Evolutionary conservation across 2,797 vertebrate genomes (phyloP).

Genomic region (Acanthopagrus latus): DNA sequence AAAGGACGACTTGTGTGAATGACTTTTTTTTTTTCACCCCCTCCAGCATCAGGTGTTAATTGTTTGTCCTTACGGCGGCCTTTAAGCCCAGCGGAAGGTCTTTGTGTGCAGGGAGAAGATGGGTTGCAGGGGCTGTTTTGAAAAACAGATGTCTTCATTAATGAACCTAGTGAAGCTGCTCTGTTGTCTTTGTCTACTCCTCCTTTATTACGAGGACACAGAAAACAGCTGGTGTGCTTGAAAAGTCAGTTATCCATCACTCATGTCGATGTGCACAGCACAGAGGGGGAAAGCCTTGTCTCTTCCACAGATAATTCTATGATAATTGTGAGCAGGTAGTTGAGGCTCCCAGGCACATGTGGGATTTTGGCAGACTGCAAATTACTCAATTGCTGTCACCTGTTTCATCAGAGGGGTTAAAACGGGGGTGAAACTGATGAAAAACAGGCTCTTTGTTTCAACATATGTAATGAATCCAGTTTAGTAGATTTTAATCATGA

Average conservation of each 20-base stretch:
- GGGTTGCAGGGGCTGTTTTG: constrained; percentile 42
- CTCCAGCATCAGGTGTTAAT: constrained; percentile 59
- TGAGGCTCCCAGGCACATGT: constrained; percentile 14
- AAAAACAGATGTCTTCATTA: constrained; percentile 75
- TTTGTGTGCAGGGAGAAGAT: constrained; percentile 50
- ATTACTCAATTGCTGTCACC: constrained; percentile 39
- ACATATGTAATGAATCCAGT: background rate
- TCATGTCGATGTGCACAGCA: constrained; percentile 17
- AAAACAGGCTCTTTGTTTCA: constrained; percentile 13
- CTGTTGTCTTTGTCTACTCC: constrained; percentile 55
- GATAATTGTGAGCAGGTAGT: constrained; percentile 66
- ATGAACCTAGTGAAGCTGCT: constrained; percentile 63
- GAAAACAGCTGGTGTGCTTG: constrained; percentile 64
- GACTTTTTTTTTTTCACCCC: constrained; percentile 3
- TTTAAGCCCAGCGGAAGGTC: constrained; percentile 54
- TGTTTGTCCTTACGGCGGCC: constrained; percentile 41
- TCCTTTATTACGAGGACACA: constrained; percentile 45
- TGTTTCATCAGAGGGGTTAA: constrained; percentile 39
- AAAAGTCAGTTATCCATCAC: constrained; percentile 66
- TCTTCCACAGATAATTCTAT: constrained; percentile 40
- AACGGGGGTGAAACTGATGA: background rate
- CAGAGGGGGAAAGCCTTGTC: constrained; percentile 18
- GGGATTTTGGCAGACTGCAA: constrained; percentile 21
- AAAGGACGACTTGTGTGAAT: constrained; percentile 35
- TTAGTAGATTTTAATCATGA: constrained; percentile 6